Evolutionary conservation across 1,140 invertebrate species (phyloP), one percentile per base, ranked within the genome.

Genomic region (Micrasema longulum): DNA sequence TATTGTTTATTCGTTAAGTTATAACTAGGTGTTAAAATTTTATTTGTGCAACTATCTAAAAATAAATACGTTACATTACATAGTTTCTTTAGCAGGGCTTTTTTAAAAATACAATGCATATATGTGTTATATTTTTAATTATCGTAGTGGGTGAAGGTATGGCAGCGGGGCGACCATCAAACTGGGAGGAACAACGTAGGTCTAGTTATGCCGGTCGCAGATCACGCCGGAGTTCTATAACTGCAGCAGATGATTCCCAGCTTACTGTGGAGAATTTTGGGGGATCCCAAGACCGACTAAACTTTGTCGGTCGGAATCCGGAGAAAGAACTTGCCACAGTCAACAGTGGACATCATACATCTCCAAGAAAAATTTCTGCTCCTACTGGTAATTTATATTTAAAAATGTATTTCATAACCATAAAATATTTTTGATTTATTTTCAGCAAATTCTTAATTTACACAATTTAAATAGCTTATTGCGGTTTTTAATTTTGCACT

Each of bases 261-360:
- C 82, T 97, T 71, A 96, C 94, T 0, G 92, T 96, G 26, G 95
- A 97, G 85, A 96, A 97, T 82, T 95, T 97, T 83, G 94, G 95
- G 26, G 95, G 93, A 52, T 93, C 90, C 76, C 92, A 94, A 86
- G 93, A 92, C 80, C 88, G 91, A 68, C 79, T 92, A 48, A 89
- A 90, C 81, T 89, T 89, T 77, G 85, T 89, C 43, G 89, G 89
- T 0, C 79, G 86, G 14, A 89, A 95, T 86, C 92, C 92, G 0
- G 92, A 94, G 81, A 95, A 95, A 81, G 91, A 88, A 76, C 80
- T 87, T 20, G 83, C 83, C 68, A 84, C 80, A 0, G 48, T 84
- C 18, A 77, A 77, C 23, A 77, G 76, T 23, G 66, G 60, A 53
- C 35, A 60, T 63, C 23, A 38, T 16, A 41, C 73, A 22, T 74